These are phyloP conservation scores for Sthenelais limicola DNA, from an alignment of 2,888 invertebrate species.

Conservation along the genomic window DNA sequence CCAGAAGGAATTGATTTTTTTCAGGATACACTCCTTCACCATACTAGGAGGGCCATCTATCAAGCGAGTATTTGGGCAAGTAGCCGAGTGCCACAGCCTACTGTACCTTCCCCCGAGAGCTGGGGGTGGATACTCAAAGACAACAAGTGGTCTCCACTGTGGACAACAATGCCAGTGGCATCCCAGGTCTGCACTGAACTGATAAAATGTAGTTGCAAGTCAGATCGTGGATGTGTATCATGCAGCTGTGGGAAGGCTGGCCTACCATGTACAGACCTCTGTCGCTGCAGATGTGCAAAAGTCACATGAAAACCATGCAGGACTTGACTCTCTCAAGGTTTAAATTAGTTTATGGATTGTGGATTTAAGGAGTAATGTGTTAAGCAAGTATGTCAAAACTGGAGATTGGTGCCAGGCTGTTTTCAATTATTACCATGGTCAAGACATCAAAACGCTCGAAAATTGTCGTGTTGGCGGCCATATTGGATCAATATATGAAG, in stretches of 20 bases:
- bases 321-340: too few species aligned
- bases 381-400: too few species aligned
- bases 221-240: not conserved
- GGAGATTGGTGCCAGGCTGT: too few species aligned
- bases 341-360: too few species aligned
- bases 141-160: not conserved
- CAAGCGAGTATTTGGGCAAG: slow-evolving; percentile 1
- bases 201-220: slow-evolving; percentile 7
- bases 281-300: not conserved
- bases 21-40: not conserved
- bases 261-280: slow-evolving; percentile 1
- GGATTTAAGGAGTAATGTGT: too few species aligned
- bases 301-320: too few species aligned
- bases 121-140: not conserved
- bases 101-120: not conserved
- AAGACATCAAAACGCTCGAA: too few species aligned
- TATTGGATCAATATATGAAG: too few species aligned
- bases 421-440: too few species aligned
- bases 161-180: slow-evolving; percentile 4
- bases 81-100: not conserved
- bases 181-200: slow-evolving; percentile 5
- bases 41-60: not conserved
- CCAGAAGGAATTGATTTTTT: not conserved
- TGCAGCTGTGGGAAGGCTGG: slow-evolving; percentile 8
- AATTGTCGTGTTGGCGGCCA: too few species aligned